These are phyloP conservation scores for Agrotis segetum DNA, from an alignment of 2,888 invertebrate species.

Conservation along the genomic window DNA sequence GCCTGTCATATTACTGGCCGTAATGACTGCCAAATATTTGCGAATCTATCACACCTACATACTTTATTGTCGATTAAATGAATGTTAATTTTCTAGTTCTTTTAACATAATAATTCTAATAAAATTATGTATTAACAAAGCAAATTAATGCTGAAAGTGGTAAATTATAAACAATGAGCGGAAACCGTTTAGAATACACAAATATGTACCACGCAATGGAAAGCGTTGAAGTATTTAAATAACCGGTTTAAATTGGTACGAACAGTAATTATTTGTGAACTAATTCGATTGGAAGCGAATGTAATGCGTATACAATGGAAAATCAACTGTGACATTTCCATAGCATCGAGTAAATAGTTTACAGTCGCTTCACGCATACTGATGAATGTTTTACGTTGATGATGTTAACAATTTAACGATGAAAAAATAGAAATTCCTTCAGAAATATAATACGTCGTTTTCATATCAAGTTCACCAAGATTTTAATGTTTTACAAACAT, in stretches of 20 bases:
- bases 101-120: conserved; percentile 6
- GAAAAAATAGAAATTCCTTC: conserved; percentile 3
- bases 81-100: conserved; percentile 15
- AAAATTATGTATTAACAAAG: conserved; percentile 35
- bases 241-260: conserved; percentile 34
- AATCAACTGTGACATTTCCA: conserved; percentile 35
- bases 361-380: conserved; percentile 14
- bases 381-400: conserved; percentile 7
- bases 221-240: conserved; percentile 33
- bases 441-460: conserved; percentile 25
- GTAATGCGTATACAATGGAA: conserved; percentile 36
- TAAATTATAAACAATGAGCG: conserved; percentile 48
- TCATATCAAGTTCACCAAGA: conserved; percentile 40
- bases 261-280: conserved; percentile 39
- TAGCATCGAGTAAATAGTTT: conserved; percentile 12
- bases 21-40: neutral
- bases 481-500: conserved; percentile 32
- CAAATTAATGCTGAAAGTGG: conserved; percentile 31
- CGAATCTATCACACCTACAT: too few species aligned
- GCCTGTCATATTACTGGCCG: neutral
- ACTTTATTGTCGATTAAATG: neutral
- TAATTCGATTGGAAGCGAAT: conserved; percentile 43
- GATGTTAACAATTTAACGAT: neutral
- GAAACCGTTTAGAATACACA: conserved; percentile 45
- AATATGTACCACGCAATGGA: conserved; percentile 31